phyloP scores from a whole-genome alignment of 2,888 invertebrate genomes.

The Drosophila formosana region DNA sequence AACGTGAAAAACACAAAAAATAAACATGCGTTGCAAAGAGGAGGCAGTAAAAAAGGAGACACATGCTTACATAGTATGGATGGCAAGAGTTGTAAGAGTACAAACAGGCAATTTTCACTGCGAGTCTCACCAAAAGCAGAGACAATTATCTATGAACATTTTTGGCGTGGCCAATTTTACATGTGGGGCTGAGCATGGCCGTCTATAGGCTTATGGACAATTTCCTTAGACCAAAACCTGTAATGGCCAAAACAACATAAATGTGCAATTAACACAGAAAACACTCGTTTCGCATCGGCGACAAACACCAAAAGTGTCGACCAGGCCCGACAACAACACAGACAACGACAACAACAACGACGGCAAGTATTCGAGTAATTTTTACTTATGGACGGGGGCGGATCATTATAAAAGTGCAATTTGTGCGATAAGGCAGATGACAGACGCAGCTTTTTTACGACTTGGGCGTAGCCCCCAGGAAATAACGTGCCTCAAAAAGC shows the following conservation, averaged over 20 bases:
- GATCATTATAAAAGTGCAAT: constrained; percentile 75
- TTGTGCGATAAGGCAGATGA: constrained; percentile 62
- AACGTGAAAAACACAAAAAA: constrained; percentile 19
- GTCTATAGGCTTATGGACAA: constrained; percentile 40
- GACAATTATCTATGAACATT: constrained; percentile 69
- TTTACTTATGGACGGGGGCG: constrained; percentile 46
- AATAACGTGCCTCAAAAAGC: constrained; percentile 23
- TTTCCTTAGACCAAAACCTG: constrained; percentile 66
- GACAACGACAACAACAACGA: not conserved
- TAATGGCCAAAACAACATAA: constrained; percentile 58
- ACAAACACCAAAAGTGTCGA: constrained; percentile 46
- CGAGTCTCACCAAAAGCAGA: constrained; percentile 59
- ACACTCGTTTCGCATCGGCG: constrained; percentile 29
- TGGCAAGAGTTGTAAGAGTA: constrained; percentile 11
- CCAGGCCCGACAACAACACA: not conserved
- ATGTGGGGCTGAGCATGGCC: constrained; percentile 22
- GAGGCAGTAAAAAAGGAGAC: constrained; percentile 17
- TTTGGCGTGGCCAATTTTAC: constrained; percentile 62
- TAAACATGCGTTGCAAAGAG: constrained; percentile 44
- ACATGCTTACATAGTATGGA: constrained; percentile 19
- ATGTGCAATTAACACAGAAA: constrained; percentile 66
- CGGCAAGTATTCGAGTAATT: constrained; percentile 29
- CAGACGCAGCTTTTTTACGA: constrained; percentile 40
- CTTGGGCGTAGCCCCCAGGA: constrained; percentile 28
- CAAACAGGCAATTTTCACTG: constrained; percentile 66